A percentile compares a stretch with the other conserved stretches of the same genome.
phyloP scores from a whole-genome alignment of 2,888 invertebrate species.

The Andrena minutula region DNA sequence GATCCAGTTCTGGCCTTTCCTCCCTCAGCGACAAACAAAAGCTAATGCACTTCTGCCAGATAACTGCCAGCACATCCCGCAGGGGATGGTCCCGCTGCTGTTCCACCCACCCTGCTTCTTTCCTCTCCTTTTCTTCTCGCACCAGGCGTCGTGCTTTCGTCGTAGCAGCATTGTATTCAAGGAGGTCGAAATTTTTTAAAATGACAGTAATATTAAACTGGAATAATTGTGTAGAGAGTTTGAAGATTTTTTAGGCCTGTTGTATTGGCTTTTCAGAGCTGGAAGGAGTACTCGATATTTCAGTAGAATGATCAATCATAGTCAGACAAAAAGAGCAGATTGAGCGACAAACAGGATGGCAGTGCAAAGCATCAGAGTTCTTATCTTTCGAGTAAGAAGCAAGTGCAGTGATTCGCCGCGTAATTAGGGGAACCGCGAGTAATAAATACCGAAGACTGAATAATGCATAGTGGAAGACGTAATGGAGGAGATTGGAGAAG shows the following conservation, averaged over 20 bases:
- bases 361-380: slow-evolving; percentile 7
- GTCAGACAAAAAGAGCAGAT: not conserved
- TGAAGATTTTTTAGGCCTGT: not conserved
- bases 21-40: slow-evolving; percentile 71
- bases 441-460: slow-evolving; percentile 51
- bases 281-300: not conserved
- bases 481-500: slow-evolving; percentile 47
- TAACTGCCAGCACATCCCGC: slow-evolving; percentile 66
- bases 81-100: slow-evolving; percentile 46
- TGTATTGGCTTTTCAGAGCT: not conserved
- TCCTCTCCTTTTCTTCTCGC: slow-evolving; percentile 10
- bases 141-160: not conserved
- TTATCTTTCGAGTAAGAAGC: slow-evolving; percentile 29
- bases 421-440: slow-evolving; percentile 47
- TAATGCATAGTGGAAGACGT: slow-evolving; percentile 57
- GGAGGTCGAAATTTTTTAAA: not conserved
- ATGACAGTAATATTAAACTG: not conserved
- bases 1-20: slow-evolving; percentile 63
- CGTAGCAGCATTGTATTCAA: not conserved
- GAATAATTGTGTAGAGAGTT: not conserved
- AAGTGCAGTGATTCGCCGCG: slow-evolving; percentile 23
- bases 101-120: slow-evolving; percentile 14
- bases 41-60: slow-evolving; percentile 77
- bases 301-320: not conserved
- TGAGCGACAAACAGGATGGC: not conserved